Base-by-base conservation (phyloP, 2,113 vertebrate genomes). In the Pampusana beccarii region DNA sequence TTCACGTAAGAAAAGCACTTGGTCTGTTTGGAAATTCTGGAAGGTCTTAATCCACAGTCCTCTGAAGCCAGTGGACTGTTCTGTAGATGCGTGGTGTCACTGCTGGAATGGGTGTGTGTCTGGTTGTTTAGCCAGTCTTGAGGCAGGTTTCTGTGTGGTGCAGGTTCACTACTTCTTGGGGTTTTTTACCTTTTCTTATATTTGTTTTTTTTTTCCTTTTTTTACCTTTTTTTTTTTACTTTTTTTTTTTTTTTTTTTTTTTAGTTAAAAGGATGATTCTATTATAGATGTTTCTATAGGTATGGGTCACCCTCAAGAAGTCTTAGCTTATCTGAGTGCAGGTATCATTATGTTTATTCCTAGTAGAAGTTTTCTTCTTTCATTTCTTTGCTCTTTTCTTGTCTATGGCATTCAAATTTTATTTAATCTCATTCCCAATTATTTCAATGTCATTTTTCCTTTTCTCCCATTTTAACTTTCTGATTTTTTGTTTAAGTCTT, bases 71-170 rank as follows among this genome's bases (percentile, higher is more conserved):
- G 23, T 36, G 36, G 28, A 25, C 24, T 61, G 18, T 80, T 80
- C 61, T 38, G 28, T 12, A 80, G n/a, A 14, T 29, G 10, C 0
- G 0, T 0, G 0, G 10, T 42, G 50, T 31, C 0, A 0, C 51
- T 88, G 26, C n/a, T 48, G 57, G 23, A 70, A 54, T 48, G 50
- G 16, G 26, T 60, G n/a, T 48, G 13, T 48, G 16, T 64, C 17
- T 18, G 44, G 44, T 44, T 44, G 44, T 44, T 44, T 44, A 44
- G 44, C 44, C 44, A 44, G 44, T 19, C 21, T 38, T 57, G n/a
- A 78, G 33, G 36, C 15, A 34, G 18, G 28, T 29, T 86, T 78
- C 71, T 78, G 33, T 40, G 23, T 20, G 12, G 10, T 48, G 34
- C 20, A 42, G 9, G 26, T 36, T 87, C n/a, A 18, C 31, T 65